A percentile compares a stretch with the other conserved stretches of the same genome.
These are phyloP conservation scores for Otus scops DNA, from an alignment of 2,797 vertebrate species.

Conservation along the genomic window DNA sequence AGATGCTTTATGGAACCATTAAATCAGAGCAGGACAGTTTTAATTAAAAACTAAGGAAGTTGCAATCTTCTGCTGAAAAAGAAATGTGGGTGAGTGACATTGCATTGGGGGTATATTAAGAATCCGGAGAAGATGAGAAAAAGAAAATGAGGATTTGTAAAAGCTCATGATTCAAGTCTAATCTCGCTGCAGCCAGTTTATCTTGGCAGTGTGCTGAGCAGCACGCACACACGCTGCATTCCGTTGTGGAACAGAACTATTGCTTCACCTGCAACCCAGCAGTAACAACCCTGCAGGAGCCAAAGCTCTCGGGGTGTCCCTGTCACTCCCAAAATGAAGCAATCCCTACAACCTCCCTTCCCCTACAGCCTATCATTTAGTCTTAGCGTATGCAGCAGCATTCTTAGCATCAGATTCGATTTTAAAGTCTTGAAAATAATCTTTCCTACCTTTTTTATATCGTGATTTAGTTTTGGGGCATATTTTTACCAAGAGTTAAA, in stretches of 20 bases:
- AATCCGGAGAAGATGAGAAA: neutral
- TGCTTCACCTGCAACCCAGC: neutral
- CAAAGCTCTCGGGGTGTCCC: neutral
- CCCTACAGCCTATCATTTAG: neutral
- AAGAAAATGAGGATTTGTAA: neutral
- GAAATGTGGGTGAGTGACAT: neutral
- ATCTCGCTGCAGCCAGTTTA: neutral
- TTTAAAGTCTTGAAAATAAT: neutral
- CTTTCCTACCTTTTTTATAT: neutral
- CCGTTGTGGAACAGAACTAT: neutral
- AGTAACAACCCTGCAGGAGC: neutral
- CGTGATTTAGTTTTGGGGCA: neutral
- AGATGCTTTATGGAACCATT: conserved; percentile 51
- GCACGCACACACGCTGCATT: fast-evolving
- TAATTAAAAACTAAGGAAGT: conserved; percentile 63
- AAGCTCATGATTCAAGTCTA: neutral
- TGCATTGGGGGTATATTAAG: neutral
- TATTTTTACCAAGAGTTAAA: neutral
- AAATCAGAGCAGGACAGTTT: conserved; percentile 51
- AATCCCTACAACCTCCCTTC: neutral
- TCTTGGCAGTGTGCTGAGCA: neutral
- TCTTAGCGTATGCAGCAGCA: neutral
- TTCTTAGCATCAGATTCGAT: fast-evolving
- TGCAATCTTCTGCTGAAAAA: neutral
- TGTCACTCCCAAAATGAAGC: neutral